Percentiles rank a stretch among this genome's conserved stretches.
These are phyloP conservation scores for Drosophila sordidula DNA, from an alignment of 2,888 invertebrate genomes.

Conservation along the genomic window DNA sequence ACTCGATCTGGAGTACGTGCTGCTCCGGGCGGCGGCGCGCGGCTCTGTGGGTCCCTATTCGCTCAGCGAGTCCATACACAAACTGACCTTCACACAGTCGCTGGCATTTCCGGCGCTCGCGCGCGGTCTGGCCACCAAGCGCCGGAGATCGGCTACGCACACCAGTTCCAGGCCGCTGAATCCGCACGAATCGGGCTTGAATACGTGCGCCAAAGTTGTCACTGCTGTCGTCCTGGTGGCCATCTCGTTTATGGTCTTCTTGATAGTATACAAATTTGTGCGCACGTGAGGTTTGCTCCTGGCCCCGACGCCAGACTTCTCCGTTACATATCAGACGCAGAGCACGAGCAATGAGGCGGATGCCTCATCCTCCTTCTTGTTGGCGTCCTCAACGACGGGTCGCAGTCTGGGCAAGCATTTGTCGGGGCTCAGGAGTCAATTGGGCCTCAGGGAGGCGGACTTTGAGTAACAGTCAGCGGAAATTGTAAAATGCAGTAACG, in stretches of 20 bases:
- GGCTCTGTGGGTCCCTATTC: slow-evolving; percentile 91
- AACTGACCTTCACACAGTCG: slow-evolving; percentile 90
- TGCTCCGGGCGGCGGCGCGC: slow-evolving; percentile 89
- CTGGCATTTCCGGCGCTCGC: slow-evolving; percentile 90
- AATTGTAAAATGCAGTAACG: slow-evolving; percentile 40
- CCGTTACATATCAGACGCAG: slow-evolving; percentile 81
- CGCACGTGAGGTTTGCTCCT: slow-evolving; percentile 91
- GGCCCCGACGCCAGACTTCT: slow-evolving; percentile 87
- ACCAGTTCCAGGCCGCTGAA: slow-evolving; percentile 87
- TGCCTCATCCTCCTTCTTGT: slow-evolving; percentile 25
- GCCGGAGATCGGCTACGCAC: slow-evolving; percentile 86
- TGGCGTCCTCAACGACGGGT: slow-evolving; percentile 57
- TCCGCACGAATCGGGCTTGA: slow-evolving; percentile 88
- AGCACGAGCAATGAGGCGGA: slow-evolving; percentile 62
- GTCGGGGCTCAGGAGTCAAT: slow-evolving; percentile 85
- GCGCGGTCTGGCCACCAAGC: slow-evolving; percentile 88
- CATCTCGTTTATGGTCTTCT: slow-evolving; percentile 90
- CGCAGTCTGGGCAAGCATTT: slow-evolving; percentile 77
- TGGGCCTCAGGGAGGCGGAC: slow-evolving; percentile 79
- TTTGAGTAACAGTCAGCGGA: slow-evolving; percentile 52
- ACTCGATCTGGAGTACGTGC: slow-evolving; percentile 89
- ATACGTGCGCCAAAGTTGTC: slow-evolving; percentile 90
- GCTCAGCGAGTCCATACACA: slow-evolving; percentile 89
- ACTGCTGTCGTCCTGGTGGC: slow-evolving; percentile 89
- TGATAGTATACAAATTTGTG: slow-evolving; percentile 90